Evolutionary conservation across 2,888 invertebrate species (phyloP), one percentile per base, ranked within the genome.

Genomic region (Plebejus melissa): DNA sequence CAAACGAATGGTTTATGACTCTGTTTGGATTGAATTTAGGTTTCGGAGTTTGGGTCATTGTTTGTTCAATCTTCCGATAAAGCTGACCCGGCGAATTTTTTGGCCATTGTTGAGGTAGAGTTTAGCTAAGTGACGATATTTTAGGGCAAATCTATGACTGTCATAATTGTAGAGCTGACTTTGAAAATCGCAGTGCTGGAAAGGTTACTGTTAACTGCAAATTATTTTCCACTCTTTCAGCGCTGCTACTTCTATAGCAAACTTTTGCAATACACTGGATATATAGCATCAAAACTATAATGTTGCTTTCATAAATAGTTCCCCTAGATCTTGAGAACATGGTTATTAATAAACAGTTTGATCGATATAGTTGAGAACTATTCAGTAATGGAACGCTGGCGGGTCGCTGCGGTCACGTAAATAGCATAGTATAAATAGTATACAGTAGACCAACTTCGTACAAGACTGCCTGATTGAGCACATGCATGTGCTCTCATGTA

Each of bases 1-100:
- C 90, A 91, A 90, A 89, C 85, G 88, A 88, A 84, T 79, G 83
- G 83, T 86, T 84, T 88, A 79, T 77, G 77, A 16, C 32, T 65
- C 4, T 60, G 60, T 60, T 65, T 65, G 65, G 65, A 60, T 60
- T 60, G 65, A 13, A 13, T 65, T 65, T 13, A 36, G 32, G 32
- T 65, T 58, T 22, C 13, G 16, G 46, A 46, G 65, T 13, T 60
- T 60, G 11, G 28, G 54, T 16, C 54, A 54, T 54, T 54, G 54
- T 54, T 54, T 54, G 54, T 54, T 54, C 54, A 16, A 16, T 54
- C 16, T 13, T 54, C 16, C 4, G 11, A 54, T 54, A 16, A 54
- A 54, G 54, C 54, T 54, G 54, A 16, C 54, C 13, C 16, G 16
- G 16, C 13, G 16, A 54, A 16, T 13, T 54, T 54, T 22, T 22